These are phyloP conservation scores for Watersipora subatra DNA, from an alignment of 1,140 invertebrate species.

Conservation along the genomic window DNA sequence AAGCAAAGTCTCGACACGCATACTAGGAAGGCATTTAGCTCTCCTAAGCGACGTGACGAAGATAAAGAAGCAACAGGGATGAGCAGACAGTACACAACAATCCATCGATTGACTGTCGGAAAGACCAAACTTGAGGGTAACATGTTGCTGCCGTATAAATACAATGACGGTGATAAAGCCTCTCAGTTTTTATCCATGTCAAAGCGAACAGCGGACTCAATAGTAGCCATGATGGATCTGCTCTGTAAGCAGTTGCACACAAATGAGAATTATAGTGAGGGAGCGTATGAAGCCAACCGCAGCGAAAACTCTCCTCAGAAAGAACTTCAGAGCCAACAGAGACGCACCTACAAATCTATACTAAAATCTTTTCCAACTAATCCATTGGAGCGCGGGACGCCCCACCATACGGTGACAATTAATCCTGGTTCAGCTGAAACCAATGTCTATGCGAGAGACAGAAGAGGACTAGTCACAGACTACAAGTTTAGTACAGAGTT, in stretches of 20 bases:
- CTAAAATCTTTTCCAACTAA: neutral
- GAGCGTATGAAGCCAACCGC: neutral
- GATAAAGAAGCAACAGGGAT: no score
- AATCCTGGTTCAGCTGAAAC: neutral
- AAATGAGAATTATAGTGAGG: neutral
- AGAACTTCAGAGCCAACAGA: no score
- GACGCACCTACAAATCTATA: neutral
- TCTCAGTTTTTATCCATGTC: neutral
- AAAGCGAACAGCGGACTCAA: neutral
- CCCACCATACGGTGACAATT: neutral
- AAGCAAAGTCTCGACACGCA: no score
- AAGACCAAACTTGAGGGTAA: no score
- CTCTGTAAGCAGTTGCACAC: neutral
- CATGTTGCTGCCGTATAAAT: no score
- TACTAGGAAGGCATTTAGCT: no score
- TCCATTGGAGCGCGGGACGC: neutral
- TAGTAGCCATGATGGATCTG: neutral
- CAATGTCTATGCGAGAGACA: neutral
- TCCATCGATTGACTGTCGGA: no score
- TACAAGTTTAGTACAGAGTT: neutral
- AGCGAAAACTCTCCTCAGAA: no score
- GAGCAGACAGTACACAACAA: no score
- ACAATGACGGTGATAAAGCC: neutral
- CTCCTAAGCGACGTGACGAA: no score
- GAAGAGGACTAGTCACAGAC: neutral